Evolutionary conservation across 2,888 invertebrate species (phyloP).

Genomic region (Antheraea assamensis): DNA sequence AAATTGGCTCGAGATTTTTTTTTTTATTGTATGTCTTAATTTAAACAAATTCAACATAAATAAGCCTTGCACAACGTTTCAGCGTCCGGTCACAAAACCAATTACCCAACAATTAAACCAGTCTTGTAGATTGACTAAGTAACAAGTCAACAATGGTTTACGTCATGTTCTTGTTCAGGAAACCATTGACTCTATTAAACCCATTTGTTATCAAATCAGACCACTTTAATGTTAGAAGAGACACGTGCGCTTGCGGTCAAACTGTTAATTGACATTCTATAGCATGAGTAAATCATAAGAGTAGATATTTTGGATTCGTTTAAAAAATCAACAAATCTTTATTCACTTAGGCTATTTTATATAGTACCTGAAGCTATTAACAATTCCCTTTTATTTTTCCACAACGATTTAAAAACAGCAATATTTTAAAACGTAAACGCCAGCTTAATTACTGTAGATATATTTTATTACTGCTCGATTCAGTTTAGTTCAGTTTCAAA

Average conservation of each 20-base stretch:
- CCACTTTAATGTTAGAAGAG: not conserved
- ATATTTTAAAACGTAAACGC: not conserved
- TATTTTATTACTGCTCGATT: not conserved
- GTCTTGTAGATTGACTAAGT: not conserved
- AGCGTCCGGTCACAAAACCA: not conserved
- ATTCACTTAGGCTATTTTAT: not conserved
- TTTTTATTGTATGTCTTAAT: not conserved
- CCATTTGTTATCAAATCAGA: conserved; percentile 3
- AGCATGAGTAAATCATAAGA: not conserved
- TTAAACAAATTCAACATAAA: not conserved
- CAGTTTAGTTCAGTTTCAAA: not conserved
- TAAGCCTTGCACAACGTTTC: not conserved
- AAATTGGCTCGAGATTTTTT: not conserved
- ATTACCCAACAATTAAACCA: conserved; percentile 12
- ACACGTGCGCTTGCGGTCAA: not conserved
- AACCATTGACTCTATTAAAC: conserved; percentile 9
- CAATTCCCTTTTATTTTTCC: not conserved
- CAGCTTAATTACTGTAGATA: not conserved
- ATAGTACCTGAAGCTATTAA: too few relatives aligned
- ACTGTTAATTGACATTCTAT: not conserved
- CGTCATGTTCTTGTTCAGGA: conserved; percentile 1
- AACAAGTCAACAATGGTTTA: conserved; percentile 10
- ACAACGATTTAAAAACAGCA: not conserved
- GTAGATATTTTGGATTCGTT: not conserved
- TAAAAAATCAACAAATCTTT: not conserved